phyloP scores from a whole-genome alignment of 2,888 invertebrate genomes.

The Dicranocentrus wangi region DNA sequence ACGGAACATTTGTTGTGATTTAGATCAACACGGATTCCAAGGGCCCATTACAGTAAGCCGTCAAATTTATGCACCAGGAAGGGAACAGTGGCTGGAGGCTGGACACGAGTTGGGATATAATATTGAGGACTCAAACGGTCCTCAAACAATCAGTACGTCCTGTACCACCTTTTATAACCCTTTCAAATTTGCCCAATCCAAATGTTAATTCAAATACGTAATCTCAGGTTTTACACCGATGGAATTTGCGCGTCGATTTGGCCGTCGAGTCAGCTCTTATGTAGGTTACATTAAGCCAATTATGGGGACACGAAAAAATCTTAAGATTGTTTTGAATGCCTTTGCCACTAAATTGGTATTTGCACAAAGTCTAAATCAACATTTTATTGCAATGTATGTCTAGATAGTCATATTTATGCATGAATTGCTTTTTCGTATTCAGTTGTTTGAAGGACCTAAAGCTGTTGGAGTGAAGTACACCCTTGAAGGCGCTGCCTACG shows the following conservation, averaged over 20 bases:
- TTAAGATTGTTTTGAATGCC: conserved; percentile 30
- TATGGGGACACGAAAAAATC: not conserved
- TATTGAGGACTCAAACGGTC: conserved; percentile 49
- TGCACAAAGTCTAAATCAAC: too few relatives aligned
- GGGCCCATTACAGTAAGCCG: conserved; percentile 38
- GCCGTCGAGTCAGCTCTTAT: conserved; percentile 39
- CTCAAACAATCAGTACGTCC: conserved; percentile 20
- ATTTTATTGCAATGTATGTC: too few relatives aligned
- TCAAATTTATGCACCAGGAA: conserved; percentile 36
- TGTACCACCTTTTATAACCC: not conserved
- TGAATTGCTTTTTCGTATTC: too few relatives aligned
- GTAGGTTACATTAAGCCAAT: conserved; percentile 30
- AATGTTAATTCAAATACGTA: too few relatives aligned
- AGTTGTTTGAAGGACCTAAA: not conserved
- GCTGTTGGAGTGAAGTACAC: conserved; percentile 42
- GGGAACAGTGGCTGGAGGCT: conserved; percentile 30
- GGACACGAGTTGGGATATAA: conserved; percentile 36
- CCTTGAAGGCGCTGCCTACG: not conserved
- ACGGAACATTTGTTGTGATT: not conserved
- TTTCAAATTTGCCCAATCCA: too few relatives aligned
- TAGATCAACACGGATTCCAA: conserved; percentile 37
- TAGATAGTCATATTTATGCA: too few relatives aligned
- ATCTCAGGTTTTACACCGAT: conserved; percentile 20
- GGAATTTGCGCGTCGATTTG: conserved; percentile 10
- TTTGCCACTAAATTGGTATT: conserved; percentile 25